These are phyloP conservation scores for Melieria picta DNA, from an alignment of 2,888 invertebrate genomes.

Conservation along the genomic window DNA sequence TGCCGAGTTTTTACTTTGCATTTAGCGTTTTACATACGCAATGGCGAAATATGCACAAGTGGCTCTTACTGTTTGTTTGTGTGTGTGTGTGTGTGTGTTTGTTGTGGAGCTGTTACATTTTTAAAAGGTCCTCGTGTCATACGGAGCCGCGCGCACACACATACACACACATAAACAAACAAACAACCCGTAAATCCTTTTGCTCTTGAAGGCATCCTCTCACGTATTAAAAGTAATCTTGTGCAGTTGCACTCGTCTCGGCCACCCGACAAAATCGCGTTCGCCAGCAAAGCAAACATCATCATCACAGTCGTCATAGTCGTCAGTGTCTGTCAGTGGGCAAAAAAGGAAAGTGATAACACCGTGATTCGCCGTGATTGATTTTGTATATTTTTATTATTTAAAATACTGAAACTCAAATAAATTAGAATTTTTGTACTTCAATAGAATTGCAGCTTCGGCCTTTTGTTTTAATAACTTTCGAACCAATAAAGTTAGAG, in stretches of 20 bases:
- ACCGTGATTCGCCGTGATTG: not conserved
- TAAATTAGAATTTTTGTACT: too few relatives aligned
- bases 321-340: not conserved
- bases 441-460: too few relatives aligned
- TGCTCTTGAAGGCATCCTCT: conserved; percentile 11
- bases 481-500: too few relatives aligned
- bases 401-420: too few relatives aligned
- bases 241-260: conserved; percentile 15
- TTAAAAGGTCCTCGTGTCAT: not conserved
- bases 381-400: too few relatives aligned
- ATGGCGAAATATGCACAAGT: conserved; percentile 1
- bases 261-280: conserved; percentile 7
- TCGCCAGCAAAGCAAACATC: not conserved
- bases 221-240: conserved; percentile 20
- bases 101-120: not conserved
- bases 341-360: not conserved
- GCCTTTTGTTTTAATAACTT: too few relatives aligned
- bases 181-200: not conserved
- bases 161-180: not conserved
- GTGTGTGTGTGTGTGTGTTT: conserved; percentile 5
- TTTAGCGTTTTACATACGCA: conserved; percentile 17
- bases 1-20: conserved; percentile 8
- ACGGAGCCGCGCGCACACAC: not conserved
- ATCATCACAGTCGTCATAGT: not conserved
- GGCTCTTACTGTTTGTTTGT: conserved; percentile 6